These are phyloP conservation scores for Drosophila parthenogenetica DNA, from an alignment of 2,888 invertebrate species.

Conservation along the genomic window DNA sequence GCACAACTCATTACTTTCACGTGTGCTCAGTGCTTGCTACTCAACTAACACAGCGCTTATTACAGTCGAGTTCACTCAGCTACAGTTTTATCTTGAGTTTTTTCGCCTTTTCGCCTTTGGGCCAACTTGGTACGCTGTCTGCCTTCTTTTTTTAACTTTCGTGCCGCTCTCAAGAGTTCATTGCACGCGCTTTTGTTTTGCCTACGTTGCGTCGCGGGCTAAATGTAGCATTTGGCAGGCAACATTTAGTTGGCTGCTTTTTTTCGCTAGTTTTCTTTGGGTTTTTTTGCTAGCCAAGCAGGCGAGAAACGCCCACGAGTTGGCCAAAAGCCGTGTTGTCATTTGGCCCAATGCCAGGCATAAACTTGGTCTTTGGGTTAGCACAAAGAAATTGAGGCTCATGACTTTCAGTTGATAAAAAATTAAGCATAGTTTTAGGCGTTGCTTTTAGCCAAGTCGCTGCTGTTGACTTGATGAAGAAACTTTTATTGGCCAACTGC, in stretches of 20 bases:
- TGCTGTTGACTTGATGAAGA: constrained; percentile 76
- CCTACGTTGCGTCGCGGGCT: constrained; percentile 48
- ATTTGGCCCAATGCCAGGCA: constrained; percentile 67
- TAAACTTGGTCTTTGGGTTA: constrained; percentile 81
- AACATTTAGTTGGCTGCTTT: constrained; percentile 16
- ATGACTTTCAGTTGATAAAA: constrained; percentile 56
- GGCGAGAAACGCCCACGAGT: constrained; percentile 13
- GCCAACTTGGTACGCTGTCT: constrained; percentile 18
- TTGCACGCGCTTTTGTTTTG: constrained; percentile 71
- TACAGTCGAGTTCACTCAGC: neutral
- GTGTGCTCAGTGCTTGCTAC: neutral
- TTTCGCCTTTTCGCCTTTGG: constrained; percentile 29
- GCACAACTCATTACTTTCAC: no score
- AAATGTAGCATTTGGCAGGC: constrained; percentile 67
- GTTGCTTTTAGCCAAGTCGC: constrained; percentile 45
- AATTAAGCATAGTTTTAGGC: constrained; percentile 74
- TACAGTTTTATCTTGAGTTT: neutral
- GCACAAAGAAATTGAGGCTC: constrained; percentile 20
- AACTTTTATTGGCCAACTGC: constrained; percentile 72
- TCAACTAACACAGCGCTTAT: no score
- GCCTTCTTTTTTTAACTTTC: constrained; percentile 16
- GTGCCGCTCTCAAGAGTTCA: constrained; percentile 61
- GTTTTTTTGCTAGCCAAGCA: no score
- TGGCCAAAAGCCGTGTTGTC: constrained; percentile 20
- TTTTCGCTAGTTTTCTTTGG: neutral